phyloP scores from a whole-genome alignment of 2,888 invertebrate genomes.

The Antitype chi region DNA sequence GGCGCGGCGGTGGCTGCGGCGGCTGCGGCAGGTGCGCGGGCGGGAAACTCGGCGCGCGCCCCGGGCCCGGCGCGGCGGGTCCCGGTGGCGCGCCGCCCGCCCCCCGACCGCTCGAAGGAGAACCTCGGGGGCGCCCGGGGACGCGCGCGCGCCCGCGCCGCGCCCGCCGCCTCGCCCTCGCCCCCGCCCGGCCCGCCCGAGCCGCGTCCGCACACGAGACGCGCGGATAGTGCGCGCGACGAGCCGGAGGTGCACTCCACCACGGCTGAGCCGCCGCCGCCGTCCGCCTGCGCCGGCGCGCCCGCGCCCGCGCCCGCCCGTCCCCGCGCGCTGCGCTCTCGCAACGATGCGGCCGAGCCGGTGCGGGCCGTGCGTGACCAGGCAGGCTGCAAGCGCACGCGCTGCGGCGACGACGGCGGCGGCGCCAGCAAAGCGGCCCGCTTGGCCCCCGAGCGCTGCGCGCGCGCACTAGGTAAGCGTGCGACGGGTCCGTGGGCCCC shows the following conservation, averaged over 20 bases:
- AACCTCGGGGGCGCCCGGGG: conserved; percentile 82
- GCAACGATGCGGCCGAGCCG: conserved; percentile 74
- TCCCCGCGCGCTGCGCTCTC: conserved; percentile 65
- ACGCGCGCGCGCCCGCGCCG: conserved; percentile 79
- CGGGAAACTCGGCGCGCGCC: conserved; percentile 87
- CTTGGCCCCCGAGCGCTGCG: conserved; percentile 70
- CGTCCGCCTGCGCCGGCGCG: conserved; percentile 70
- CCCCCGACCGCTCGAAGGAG: conserved; percentile 85
- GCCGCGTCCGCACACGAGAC: conserved; percentile 69
- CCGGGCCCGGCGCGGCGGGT: conserved; percentile 83
- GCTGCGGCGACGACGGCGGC: conserved; percentile 59
- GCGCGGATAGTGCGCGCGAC: conserved; percentile 70
- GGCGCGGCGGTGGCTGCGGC: conserved; percentile 72
- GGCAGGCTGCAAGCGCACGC: conserved; percentile 59
- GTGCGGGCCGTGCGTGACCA: conserved; percentile 65
- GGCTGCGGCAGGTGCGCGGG: conserved; percentile 74
- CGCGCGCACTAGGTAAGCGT: conserved; percentile 77
- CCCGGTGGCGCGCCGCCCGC: conserved; percentile 82
- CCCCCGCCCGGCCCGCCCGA: conserved; percentile 63
- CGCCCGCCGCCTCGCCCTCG: conserved; percentile 69
- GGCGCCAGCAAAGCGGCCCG: conserved; percentile 68
- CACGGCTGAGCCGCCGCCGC: conserved; percentile 72
- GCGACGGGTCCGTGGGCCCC: conserved; percentile 84
- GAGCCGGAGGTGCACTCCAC: conserved; percentile 80
- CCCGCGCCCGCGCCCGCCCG: conserved; percentile 64